A percentile compares a stretch with the other conserved stretches of the same genome.
phyloP scores from a whole-genome alignment of 2,113 vertebrate species.

The Heterotilapia buettikoferi region DNA sequence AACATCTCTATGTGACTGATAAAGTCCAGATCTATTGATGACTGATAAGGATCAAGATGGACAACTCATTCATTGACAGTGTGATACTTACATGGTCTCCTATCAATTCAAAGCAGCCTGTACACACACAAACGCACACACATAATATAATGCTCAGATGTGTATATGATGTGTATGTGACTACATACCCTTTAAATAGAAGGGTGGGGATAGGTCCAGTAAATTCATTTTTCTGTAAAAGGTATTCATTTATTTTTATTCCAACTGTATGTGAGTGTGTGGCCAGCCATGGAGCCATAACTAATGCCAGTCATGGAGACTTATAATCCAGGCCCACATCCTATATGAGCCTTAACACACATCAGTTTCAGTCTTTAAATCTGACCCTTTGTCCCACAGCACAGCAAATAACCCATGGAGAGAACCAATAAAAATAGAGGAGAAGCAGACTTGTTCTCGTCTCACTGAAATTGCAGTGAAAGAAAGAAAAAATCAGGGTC shows the following conservation, averaged over 20 bases:
- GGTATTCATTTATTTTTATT: background rate
- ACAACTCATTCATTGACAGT: slow-evolving; percentile 2
- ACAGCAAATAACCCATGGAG: background rate
- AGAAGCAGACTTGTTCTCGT: background rate
- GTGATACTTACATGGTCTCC: slow-evolving; percentile 1
- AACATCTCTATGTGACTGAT: background rate
- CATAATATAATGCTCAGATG: background rate
- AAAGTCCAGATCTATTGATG: background rate
- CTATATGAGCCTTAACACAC: background rate
- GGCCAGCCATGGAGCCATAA: background rate
- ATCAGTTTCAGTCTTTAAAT: slow-evolving; percentile 18
- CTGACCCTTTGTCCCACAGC: background rate
- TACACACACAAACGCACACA: background rate
- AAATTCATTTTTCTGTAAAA: slow-evolving; percentile 2
- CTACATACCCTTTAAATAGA: background rate
- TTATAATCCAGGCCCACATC: background rate
- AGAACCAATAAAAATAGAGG: background rate
- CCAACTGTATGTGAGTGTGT: background rate
- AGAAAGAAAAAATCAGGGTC: slow-evolving; percentile 31
- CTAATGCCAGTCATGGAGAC: background rate
- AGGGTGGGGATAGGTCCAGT: background rate
- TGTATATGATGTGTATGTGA: background rate
- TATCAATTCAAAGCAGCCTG: slow-evolving; percentile 2
- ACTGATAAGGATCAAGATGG: slow-evolving; percentile 19
- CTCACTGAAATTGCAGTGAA: background rate